A percentile compares a stretch with the other conserved stretches of the same genome.
Conservation (phyloP, 2,113 vertebrate species). For the Podiceps cristatus region DNA sequence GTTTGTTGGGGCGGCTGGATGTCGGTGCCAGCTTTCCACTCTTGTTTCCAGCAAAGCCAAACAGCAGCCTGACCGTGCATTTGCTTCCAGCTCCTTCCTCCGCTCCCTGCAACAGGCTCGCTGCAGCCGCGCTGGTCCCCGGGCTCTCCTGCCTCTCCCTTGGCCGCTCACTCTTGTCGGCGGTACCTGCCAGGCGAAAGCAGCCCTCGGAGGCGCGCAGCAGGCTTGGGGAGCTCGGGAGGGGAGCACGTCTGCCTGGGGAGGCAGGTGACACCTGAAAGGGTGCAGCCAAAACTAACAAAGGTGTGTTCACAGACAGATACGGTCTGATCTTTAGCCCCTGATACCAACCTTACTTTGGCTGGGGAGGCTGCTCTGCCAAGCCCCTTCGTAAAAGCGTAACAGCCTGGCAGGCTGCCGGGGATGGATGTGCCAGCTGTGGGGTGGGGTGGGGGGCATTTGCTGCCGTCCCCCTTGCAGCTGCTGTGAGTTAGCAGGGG, state of each 20-base stretch:
- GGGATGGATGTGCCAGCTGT: neutral
- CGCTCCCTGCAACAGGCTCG: neutral
- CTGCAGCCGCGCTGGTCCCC: neutral
- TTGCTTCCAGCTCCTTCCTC: neutral
- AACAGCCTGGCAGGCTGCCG: neutral
- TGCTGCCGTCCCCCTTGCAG: neutral
- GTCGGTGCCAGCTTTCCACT: conserved; percentile 25
- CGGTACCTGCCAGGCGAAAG: neutral
- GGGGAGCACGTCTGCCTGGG: conserved; percentile 21
- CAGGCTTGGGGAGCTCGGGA: neutral
- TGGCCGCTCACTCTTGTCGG: neutral
- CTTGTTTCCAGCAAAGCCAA: neutral
- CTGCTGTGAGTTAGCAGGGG: neutral
- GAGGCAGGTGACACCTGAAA: conserved; percentile 57
- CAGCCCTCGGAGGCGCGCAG: accelerated
- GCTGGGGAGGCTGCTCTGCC: conserved; percentile 15
- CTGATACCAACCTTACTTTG: neutral
- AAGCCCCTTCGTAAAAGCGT: neutral
- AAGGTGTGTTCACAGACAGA: conserved; percentile 60
- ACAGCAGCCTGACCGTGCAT: neutral
- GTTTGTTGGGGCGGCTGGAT: conserved; percentile 25
- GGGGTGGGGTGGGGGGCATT: accelerated
- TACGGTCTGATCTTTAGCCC: conserved; percentile 48
- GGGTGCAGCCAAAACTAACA: conserved; percentile 67
- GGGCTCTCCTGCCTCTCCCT: neutral